A percentile compares a stretch with the other conserved stretches of the same genome.
These are phyloP conservation scores for Gasterosteus aculeatus DNA, from an alignment of 2,113 vertebrate genomes.

Conservation along the genomic window DNA sequence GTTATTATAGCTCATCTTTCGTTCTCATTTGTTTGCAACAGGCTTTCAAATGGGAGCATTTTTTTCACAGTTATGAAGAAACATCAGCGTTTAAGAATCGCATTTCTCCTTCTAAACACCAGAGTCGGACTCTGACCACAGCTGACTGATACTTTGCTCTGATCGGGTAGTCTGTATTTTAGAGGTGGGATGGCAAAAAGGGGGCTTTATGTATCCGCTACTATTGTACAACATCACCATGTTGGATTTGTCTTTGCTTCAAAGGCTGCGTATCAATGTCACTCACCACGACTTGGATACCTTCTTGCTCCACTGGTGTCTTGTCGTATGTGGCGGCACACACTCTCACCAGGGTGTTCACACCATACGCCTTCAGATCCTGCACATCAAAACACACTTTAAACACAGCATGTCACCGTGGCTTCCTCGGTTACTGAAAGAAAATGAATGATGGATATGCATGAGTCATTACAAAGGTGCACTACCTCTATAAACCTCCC, in stretches of 20 bases:
- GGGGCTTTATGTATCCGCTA: too few species aligned
- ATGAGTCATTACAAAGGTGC: background rate
- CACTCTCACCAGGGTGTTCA: conserved; percentile 94
- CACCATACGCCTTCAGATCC: conserved; percentile 95
- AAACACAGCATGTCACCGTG: fast-evolving
- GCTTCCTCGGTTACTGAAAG: background rate
- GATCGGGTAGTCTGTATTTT: too few species aligned
- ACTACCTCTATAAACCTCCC: conserved; percentile 95
- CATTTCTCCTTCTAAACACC: too few species aligned
- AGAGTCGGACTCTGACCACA: too few species aligned
- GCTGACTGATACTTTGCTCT: too few species aligned
- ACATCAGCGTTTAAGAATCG: background rate
- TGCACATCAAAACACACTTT: conserved; percentile 44
- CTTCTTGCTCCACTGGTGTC: conserved; percentile 94
- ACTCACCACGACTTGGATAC: conserved; percentile 94
- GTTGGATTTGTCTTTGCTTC: background rate
- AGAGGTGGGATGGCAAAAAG: too few species aligned
- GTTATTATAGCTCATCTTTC: background rate
- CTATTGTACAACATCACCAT: background rate
- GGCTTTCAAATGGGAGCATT: background rate
- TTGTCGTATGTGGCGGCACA: conserved; percentile 96
- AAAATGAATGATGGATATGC: background rate
- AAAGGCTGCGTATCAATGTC: background rate
- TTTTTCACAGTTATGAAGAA: background rate
- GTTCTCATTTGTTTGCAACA: background rate